These are phyloP conservation scores for Lophotriccus pileatus DNA, from an alignment of 2,797 vertebrate species.

Conservation along the genomic window DNA sequence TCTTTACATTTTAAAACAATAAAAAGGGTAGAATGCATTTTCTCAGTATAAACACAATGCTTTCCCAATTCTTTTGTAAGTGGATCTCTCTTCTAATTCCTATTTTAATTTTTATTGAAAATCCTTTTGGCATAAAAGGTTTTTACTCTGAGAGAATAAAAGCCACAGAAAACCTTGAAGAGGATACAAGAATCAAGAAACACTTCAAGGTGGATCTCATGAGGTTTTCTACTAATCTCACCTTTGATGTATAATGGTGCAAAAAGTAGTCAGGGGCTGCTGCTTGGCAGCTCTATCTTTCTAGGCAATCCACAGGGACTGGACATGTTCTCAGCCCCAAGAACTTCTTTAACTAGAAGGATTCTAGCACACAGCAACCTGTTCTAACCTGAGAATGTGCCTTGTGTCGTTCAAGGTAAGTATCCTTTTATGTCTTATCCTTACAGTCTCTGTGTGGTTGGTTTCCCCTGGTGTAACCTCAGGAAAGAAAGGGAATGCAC, in stretches of 20 bases:
- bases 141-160: neutral
- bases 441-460: neutral
- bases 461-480: neutral
- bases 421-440: neutral
- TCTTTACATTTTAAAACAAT: constrained; percentile 40
- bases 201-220: neutral
- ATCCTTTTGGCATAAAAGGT: neutral
- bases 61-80: neutral
- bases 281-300: neutral
- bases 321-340: neutral
- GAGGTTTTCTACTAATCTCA: neutral
- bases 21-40: constrained; percentile 1
- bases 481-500: neutral
- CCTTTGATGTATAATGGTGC: neutral
- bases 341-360: neutral
- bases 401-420: neutral
- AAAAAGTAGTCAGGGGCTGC: neutral
- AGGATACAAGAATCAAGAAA: neutral
- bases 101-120: neutral
- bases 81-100: neutral
- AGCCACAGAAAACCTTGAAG: neutral
- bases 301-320: neutral
- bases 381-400: neutral
- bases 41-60: neutral
- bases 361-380: neutral